Base-by-base conservation (phyloP, 2,797 vertebrate species). In the Microctenopoma stevenorrisi region DNA sequence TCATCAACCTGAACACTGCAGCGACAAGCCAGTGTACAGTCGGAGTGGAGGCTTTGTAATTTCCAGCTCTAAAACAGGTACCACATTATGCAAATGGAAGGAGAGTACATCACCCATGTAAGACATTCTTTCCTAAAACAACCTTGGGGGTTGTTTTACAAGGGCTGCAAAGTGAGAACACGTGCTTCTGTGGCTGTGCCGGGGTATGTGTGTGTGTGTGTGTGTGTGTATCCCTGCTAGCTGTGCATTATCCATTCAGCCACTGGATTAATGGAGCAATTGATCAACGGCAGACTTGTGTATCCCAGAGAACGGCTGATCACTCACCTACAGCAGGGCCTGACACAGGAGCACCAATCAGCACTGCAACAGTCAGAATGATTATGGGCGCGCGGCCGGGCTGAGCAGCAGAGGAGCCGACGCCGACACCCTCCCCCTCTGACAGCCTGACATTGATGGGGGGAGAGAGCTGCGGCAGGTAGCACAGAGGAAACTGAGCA, bases 221-320 rank as follows among this genome's bases (percentile, higher is more conserved):
- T 22, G 72, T 57, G 74, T 44, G 46, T 66, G 73, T 64, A 70
- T 70, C 79, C 78, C 84, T 68, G 74, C 79, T 70, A 73, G 81
- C 82, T 56, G 66, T 70, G 87, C 82, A 85, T 90, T 89, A 86
- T 81, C 88, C 88, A 68, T 85, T 88, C 81, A 78, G 76, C 72
- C 64, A 78, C 77, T 49, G 82, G 86, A 90, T 91, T 92, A 91
- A 92, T 90, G 86, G 85, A 81, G 81, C 88, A 86, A 90, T 93
- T 91, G 92, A 91, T 91, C 90, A 91, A 85, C 68, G 55, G 81
- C 75, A 68, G 88, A 87, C 85, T 77, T 73, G 86, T 86, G 82
- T 86, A 86, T 87, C 84, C 81, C 81, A 37, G 74, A 81, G 74
- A 89, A 74, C 28, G 55, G 72, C 87, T 87, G 90, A 91, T 89